phyloP scores from a whole-genome alignment of 2,797 vertebrate genomes.

The Rhynchotus rufescens region DNA sequence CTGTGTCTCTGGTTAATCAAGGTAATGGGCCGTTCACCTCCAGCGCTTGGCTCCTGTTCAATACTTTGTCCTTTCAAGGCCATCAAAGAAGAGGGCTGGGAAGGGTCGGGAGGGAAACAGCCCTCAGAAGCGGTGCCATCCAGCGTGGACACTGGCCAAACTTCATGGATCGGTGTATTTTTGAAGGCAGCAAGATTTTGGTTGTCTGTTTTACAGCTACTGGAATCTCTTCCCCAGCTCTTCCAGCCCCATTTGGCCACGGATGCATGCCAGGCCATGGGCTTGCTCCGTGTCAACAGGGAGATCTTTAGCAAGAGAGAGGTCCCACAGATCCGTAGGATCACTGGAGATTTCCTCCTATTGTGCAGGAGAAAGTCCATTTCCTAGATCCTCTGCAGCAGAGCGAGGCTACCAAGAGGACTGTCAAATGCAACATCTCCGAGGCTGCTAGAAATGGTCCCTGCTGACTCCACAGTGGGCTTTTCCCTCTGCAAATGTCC shows the following conservation, averaged over 20 bases:
- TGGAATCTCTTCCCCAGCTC: background rate
- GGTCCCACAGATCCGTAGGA: background rate
- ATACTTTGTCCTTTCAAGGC: background rate
- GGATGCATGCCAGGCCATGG: accelerated
- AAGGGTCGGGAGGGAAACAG: background rate
- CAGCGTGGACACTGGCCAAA: accelerated
- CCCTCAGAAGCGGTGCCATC: too few species aligned
- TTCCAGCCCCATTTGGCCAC: accelerated
- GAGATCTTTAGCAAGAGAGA: background rate
- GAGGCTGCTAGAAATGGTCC: accelerated
- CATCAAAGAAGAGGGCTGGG: background rate
- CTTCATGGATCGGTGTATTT: background rate
- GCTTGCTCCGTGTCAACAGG: accelerated
- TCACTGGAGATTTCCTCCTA: accelerated
- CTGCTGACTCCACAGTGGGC: accelerated
- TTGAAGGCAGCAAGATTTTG: background rate
- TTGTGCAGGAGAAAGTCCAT: accelerated
- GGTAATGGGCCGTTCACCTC: background rate
- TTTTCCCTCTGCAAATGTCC: background rate
- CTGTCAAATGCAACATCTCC: accelerated
- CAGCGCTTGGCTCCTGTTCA: background rate
- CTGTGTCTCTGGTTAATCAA: background rate
- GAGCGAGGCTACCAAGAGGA: background rate
- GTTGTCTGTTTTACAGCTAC: background rate
- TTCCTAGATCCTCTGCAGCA: background rate